Base-by-base conservation (phyloP, 2,888 invertebrate genomes). In the Mylabris sibirica region DNA sequence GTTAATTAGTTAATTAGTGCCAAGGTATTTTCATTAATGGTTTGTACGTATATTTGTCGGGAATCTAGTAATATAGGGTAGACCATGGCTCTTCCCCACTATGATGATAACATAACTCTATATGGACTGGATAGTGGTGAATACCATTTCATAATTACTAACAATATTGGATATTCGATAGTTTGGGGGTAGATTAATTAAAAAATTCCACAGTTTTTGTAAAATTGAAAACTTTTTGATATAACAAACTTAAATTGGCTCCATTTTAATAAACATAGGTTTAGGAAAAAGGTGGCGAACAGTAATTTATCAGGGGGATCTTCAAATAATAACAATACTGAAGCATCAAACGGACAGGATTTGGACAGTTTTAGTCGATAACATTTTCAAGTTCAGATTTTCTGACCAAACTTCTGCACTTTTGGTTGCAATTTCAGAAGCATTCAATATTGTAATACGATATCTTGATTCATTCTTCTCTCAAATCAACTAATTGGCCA, bases 1-100 rank as follows among this genome's bases (percentile, higher is more conserved):
- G 75, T 79, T 79, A 78, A 79, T 79, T 77, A 78, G 78, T 78
- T 80, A 79, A 80, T 79, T 78, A 79, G 73, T 65, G 74, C 71
- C 24, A 75, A 77, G 80, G 79, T 77, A 81, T 81, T 79, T 79
- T 79, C 78, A 78, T 76, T 79, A 79, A 80, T 78, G 75, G 75
- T 72, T 71, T 72, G 76, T 77, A 73, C 76, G 74, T 73, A 74
- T 74, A 65, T 65, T 65, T 62, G 70, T 71, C 62, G 69, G 66
- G 65, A 72, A 70, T 49, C 49, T 20, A 0, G 9, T 74, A 75
- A 70, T 71, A 30, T 30, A 6, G 70, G 73, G 24, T 66, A 72
- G 72, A 77, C 77, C 77, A 65, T n/a, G n/a, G n/a, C n/a, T n/a
- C n/a, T n/a, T n/a, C n/a, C n/a, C n/a, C 77, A 74, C 67, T 69